A percentile compares a stretch with the other conserved stretches of the same genome.
These are phyloP conservation scores for Apodemus sylvaticus DNA, from an alignment of 2,113 vertebrate genomes.

Conservation along the genomic window DNA sequence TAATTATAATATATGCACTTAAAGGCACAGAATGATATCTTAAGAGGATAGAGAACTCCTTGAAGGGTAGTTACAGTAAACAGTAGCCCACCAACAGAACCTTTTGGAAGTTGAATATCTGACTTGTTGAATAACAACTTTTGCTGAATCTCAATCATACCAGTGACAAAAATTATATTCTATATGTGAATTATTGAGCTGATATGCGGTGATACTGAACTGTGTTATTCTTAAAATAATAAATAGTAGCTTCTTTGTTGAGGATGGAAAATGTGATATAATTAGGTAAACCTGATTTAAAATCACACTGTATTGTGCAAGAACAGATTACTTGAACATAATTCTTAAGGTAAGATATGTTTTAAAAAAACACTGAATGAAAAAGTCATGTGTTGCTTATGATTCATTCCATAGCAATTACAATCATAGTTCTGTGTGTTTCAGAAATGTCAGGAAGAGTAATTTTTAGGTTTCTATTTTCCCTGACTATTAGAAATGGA, in stretches of 20 bases:
- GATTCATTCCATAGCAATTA: neutral
- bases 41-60: neutral
- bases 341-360: neutral
- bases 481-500: neutral
- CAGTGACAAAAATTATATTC: neutral
- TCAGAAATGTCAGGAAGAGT: neutral
- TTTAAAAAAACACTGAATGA: neutral
- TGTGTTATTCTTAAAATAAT: neutral
- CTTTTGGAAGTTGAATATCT: neutral
- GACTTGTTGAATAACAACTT: neutral
- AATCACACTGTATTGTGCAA: neutral
- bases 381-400: neutral
- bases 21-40: neutral
- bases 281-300: neutral
- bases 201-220: neutral
- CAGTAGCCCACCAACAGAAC: neutral
- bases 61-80: neutral
- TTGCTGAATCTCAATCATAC: neutral
- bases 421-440: neutral
- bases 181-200: neutral
- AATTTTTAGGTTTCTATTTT: slow-evolving; percentile 5
- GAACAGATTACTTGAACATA: neutral
- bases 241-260: neutral
- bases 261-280: neutral
- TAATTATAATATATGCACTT: neutral